Percentiles rank a stretch among this genome's conserved stretches.
Conservation (phyloP, 1,140 invertebrate species). For the Pararge aegeria region DNA sequence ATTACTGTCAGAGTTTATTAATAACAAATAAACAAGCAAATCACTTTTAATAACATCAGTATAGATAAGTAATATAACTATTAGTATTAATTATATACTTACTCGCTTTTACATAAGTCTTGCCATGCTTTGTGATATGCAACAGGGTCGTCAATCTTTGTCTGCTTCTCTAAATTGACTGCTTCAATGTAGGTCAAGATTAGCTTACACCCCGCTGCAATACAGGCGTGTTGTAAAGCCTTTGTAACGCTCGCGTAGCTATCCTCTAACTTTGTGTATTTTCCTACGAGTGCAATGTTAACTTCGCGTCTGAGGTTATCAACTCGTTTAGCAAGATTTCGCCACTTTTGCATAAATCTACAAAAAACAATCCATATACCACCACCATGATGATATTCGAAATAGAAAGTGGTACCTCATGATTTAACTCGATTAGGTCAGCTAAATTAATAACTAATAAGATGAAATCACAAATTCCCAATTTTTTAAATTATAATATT, state of each 20-base stretch:
- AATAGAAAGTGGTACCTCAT: too few species aligned
- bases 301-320: constrained; percentile 90
- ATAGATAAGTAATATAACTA: too few species aligned
- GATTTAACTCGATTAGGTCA: too few species aligned
- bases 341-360: constrained; percentile 94
- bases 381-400: too few species aligned
- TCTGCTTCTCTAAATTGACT: constrained; percentile 90
- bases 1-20: too few species aligned
- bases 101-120: constrained; percentile 93
- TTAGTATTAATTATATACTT: too few species aligned
- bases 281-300: constrained; percentile 97
- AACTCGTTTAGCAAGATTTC: constrained; percentile 91
- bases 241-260: constrained; percentile 98
- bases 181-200: constrained; percentile 96
- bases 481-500: too few species aligned
- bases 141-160: constrained; percentile 86
- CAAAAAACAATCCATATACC: constrained; percentile 18
- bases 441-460: too few species aligned
- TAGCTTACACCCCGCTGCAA: constrained; percentile 91
- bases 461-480: too few species aligned
- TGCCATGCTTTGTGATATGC: constrained; percentile 97
- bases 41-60: too few species aligned
- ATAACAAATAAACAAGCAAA: too few species aligned
- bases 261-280: constrained; percentile 98
- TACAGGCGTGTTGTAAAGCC: constrained; percentile 94